phyloP scores from a whole-genome alignment of 2,797 vertebrate species.

The Microtus agrestis region DNA sequence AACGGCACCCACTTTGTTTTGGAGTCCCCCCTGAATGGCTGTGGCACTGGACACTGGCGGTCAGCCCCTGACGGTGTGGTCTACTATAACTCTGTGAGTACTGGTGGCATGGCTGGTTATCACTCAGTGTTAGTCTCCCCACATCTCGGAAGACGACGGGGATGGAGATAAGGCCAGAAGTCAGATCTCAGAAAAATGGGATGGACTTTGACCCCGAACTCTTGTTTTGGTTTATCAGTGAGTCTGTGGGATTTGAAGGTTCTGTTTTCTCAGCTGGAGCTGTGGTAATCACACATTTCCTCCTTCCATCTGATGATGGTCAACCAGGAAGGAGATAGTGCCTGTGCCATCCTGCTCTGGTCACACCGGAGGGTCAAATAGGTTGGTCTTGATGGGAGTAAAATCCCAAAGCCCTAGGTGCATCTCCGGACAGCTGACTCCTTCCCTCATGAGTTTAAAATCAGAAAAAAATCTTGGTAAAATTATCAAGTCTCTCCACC shows the following conservation, averaged over 20 bases:
- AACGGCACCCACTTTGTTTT: conserved; percentile 97
- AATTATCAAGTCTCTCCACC: not conserved
- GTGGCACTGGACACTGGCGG: conserved; percentile 89
- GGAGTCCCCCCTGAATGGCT: conserved; percentile 92
- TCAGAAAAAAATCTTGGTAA: not conserved
- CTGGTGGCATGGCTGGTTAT: not conserved
- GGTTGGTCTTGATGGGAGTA: not conserved
- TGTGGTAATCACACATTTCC: not conserved
- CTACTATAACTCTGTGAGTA: conserved; percentile 96
- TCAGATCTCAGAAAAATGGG: conserved; percentile 33
- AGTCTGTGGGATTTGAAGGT: not conserved
- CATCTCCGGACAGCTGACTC: not conserved
- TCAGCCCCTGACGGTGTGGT: conserved; percentile 87
- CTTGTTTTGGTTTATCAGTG: not conserved
- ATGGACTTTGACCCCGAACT: not conserved
- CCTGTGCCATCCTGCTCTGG: not conserved
- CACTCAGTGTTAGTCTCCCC: not conserved
- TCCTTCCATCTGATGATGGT: not conserved
- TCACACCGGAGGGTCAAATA: not conserved
- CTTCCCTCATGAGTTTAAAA: conserved; percentile 16
- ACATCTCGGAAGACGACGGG: conserved; percentile 11
- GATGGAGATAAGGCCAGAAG: not conserved
- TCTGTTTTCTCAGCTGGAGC: conserved; percentile 35
- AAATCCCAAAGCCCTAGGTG: not conserved
- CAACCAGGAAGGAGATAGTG: not conserved